phyloP scores from a whole-genome alignment of 2,888 invertebrate species.

The Tenthredo scrophulariae region DNA sequence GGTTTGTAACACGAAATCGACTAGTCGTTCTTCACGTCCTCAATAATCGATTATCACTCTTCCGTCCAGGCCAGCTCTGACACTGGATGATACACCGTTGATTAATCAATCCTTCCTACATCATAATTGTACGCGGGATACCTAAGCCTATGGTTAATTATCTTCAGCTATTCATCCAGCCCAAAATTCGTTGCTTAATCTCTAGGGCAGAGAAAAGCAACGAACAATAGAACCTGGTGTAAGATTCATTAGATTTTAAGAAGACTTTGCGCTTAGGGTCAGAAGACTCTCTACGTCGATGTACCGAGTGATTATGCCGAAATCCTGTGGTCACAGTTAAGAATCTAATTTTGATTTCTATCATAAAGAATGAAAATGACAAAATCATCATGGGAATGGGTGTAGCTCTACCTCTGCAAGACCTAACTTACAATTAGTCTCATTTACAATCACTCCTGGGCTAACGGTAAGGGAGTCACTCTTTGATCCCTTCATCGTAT shows the following conservation, averaged over 20 bases:
- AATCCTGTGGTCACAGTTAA: background rate
- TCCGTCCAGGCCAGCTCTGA: background rate
- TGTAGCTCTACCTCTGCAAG: background rate
- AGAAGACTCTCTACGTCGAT: background rate
- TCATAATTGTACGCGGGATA: conserved; percentile 9
- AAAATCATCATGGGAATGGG: background rate
- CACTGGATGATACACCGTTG: background rate
- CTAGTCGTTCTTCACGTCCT: background rate
- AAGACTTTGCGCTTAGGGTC: conserved; percentile 20
- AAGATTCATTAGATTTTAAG: background rate
- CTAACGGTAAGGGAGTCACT: background rate
- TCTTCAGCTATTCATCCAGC: conserved; percentile 34
- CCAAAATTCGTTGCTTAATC: conserved; percentile 18
- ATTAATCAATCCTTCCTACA: conserved; percentile 43
- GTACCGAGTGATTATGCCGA: background rate
- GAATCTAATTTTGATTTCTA: background rate
- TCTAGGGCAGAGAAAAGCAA: background rate
- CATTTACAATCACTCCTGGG: conserved; percentile 20
- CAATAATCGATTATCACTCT: conserved; percentile 30
- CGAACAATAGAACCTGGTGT: conserved; percentile 34
- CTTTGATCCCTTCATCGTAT: conserved; percentile 44
- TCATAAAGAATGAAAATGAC: background rate
- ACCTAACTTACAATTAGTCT: conserved; percentile 5
- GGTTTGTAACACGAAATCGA: background rate
- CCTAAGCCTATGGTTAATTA: conserved; percentile 43